Conservation (phyloP, 53 echinoderm and acorn worm species). For the Hippasteria phrygiana region DNA sequence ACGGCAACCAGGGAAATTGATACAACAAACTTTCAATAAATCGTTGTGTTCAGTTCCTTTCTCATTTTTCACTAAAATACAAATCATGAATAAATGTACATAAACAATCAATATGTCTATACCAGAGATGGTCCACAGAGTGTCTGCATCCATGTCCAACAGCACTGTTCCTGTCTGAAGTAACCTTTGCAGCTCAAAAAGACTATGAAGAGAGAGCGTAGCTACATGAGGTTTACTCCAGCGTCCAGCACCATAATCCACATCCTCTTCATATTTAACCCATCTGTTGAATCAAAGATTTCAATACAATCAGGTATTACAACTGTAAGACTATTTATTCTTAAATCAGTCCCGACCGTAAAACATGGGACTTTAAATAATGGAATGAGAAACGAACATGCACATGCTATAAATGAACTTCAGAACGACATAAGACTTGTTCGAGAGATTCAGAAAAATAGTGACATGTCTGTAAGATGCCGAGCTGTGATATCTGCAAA, state of each 20-base stretch:
- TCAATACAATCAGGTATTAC: not conserved
- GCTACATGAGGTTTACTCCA: constrained; percentile 99
- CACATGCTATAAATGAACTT: too few species aligned
- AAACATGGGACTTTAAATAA: too few species aligned
- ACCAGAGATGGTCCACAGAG: constrained; percentile 84
- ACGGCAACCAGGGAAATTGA: too few species aligned
- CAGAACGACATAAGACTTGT: too few species aligned
- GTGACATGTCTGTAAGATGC: too few species aligned
- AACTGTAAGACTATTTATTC: not conserved
- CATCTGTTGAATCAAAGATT: constrained; percentile 62
- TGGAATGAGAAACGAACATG: too few species aligned
- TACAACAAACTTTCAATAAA: too few species aligned
- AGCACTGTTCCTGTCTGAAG: constrained; percentile 74
- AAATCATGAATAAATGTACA: not conserved
- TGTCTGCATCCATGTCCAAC: constrained; percentile 87
- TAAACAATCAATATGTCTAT: not conserved
- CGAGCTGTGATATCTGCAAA: too few species aligned
- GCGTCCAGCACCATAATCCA: constrained; percentile 91
- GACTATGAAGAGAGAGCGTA: constrained; percentile 89
- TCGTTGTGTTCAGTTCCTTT: too few species aligned
- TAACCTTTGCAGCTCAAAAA: constrained; percentile 82
- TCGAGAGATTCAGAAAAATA: too few species aligned
- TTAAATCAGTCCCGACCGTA: too few species aligned
- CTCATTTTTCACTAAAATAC: not conserved
- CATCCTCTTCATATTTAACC: constrained; percentile 98